Evolutionary conservation across 2,888 invertebrate genomes (phyloP), one percentile per base, ranked within the genome.

Genomic region (Tuberolachnus salignus): DNA sequence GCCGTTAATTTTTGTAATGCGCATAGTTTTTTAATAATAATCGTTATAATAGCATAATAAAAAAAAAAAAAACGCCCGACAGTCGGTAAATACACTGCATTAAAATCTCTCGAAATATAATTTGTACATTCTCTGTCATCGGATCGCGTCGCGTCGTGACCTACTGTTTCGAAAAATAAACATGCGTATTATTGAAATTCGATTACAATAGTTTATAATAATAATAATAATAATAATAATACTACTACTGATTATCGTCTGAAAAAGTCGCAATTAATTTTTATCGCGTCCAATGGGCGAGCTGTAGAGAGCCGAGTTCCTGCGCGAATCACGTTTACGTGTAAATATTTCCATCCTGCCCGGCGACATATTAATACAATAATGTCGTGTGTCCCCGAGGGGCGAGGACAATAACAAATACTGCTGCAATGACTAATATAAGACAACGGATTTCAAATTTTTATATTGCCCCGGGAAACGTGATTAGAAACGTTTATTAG

Each of bases 401-500:
- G 1, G 34, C 53, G 34, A 34, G 34, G 34, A 69, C 42, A 69
- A 53, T 19, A 42, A 69, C n/a, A n/a, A 67, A 66, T 42, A 55
- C 10, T 34, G 26, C 9, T 21, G 34, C 46, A 21, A 69, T 69
- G 53, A 69, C 69, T 69, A 69, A 69, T 69, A 61, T 14, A n/a
- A 42, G 10, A 44, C 21, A 9, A 19, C 3, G 0, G 19, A 34
- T 23, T 21, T 46, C 8, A 1, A 14, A 14, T 69, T 69, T 23
- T 34, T 53, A 8, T 64, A 42, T 59, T 34, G 3, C 34, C 23
- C n/a, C 46, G 1, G 46, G 23, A 14, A 14, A 67, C 69, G 69
- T 55, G 69, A 69, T 69, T 55, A 53, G 53, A 51, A 69, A 69
- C 51, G 53, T 69, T 69, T 8, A 42, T 63, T 21, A 44, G 63